Conservation (phyloP, 2,888 invertebrate species). For the Acanthosepion esculentum region DNA sequence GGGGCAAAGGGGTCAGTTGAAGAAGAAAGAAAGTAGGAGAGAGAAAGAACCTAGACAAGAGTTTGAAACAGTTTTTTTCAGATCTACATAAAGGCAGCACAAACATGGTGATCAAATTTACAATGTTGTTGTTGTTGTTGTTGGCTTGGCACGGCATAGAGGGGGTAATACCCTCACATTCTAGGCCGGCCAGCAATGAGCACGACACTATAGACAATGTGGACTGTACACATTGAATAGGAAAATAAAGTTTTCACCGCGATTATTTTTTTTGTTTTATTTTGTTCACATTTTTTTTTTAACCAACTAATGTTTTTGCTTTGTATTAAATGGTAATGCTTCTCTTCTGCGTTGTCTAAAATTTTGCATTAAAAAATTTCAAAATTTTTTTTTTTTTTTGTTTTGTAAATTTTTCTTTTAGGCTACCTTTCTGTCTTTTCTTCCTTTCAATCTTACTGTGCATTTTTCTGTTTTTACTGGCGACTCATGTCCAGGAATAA, state of each 20-base stretch:
- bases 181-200: neutral
- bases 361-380: neutral
- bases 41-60: conserved; percentile 35
- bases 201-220: conserved; percentile 39
- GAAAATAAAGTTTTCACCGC: conserved; percentile 48
- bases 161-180: neutral
- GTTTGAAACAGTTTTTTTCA: conserved; percentile 36
- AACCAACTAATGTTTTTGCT: neutral
- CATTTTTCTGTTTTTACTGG: conserved; percentile 11
- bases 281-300: neutral
- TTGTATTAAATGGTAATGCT: neutral
- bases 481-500: conserved; percentile 1
- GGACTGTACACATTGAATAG: conserved; percentile 48
- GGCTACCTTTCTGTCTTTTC: conserved; percentile 33
- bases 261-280: neutral
- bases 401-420: neutral
- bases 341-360: neutral
- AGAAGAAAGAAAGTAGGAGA: neutral
- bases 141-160: neutral
- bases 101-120: conserved; percentile 38
- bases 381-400: neutral
- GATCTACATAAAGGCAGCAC: conserved; percentile 47
- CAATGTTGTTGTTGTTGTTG: conserved; percentile 35
- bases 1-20: neutral
- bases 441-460: conserved; percentile 6